These are phyloP conservation scores for Catharus bicknelli DNA, from an alignment of 2,113 vertebrate species.

Conservation along the genomic window DNA sequence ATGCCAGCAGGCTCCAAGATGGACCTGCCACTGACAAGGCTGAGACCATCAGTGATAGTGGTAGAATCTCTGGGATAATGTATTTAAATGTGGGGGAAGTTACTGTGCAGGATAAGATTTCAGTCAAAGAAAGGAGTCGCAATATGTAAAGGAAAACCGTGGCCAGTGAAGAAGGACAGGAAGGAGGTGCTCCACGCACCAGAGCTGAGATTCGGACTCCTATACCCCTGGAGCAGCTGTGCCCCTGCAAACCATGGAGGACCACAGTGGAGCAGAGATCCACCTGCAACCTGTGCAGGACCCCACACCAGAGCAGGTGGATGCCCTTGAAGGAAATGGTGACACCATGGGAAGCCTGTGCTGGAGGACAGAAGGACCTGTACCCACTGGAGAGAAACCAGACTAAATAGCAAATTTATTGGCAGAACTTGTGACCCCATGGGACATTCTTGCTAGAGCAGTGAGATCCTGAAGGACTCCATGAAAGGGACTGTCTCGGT, in stretches of 20 bases:
- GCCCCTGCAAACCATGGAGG: not conserved
- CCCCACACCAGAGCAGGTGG: not conserved
- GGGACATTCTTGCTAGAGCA: not conserved
- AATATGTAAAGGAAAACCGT: not conserved
- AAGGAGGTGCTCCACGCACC: rapidly evolving
- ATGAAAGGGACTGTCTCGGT: not conserved
- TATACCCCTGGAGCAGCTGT: not conserved
- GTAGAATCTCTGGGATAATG: not conserved
- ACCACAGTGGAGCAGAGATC: not conserved
- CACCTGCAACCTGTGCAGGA: not conserved
- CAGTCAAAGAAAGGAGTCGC: not conserved
- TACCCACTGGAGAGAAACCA: not conserved
- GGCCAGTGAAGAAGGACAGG: not conserved
- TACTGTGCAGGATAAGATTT: not conserved
- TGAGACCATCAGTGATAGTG: not conserved
- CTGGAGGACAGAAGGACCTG: not conserved
- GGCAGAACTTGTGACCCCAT: not conserved
- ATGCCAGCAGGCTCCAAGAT: not conserved
- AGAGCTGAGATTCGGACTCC: not conserved
- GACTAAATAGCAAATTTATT: not conserved
- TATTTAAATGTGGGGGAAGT: not conserved
- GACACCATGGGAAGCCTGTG: not conserved
- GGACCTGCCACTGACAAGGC: not conserved
- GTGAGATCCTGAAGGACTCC: not conserved
- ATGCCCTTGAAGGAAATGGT: not conserved